Conservation (phyloP, 2,888 invertebrate species). For the Cerastis rubricosa region DNA sequence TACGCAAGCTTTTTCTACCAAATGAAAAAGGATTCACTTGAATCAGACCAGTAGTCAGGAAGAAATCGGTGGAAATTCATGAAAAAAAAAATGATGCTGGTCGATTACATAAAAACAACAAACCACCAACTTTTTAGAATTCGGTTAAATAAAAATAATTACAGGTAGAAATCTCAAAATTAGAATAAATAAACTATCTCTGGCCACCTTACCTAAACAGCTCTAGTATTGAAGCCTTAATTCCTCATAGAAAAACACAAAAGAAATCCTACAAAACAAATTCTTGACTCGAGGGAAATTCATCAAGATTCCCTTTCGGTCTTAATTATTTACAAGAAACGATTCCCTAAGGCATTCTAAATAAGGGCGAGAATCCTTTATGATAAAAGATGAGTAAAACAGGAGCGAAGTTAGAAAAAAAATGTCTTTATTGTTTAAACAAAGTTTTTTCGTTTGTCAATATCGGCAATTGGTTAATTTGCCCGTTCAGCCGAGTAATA, state of each 20-base stretch:
- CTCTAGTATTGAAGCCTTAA: conserved; percentile 35
- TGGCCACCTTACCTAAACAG: neutral
- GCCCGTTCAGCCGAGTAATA: conserved; percentile 53
- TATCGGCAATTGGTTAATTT: conserved; percentile 64
- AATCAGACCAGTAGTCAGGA: no score
- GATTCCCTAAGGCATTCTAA: conserved; percentile 47
- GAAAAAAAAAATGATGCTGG: no score
- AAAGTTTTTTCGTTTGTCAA: conserved; percentile 64
- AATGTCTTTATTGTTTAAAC: conserved; percentile 63
- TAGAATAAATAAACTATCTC: neutral
- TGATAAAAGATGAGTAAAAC: conserved; percentile 27
- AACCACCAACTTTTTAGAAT: no score
- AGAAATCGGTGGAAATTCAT: no score
- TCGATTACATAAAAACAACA: no score
- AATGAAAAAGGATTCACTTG: no score
- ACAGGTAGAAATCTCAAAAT: neutral
- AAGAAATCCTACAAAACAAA: conserved; percentile 58
- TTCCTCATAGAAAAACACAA: conserved; percentile 52
- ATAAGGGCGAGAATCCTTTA: conserved; percentile 54
- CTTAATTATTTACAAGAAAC: conserved; percentile 66
- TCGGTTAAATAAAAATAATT: no score
- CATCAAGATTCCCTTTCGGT: conserved; percentile 61
- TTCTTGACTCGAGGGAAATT: conserved; percentile 67
- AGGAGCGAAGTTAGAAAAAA: conserved; percentile 43
- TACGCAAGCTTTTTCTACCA: no score